Evolutionary conservation across 1,140 invertebrate species (phyloP), one percentile per base, ranked within the genome.

Genomic region (Bombus superbus): DNA sequence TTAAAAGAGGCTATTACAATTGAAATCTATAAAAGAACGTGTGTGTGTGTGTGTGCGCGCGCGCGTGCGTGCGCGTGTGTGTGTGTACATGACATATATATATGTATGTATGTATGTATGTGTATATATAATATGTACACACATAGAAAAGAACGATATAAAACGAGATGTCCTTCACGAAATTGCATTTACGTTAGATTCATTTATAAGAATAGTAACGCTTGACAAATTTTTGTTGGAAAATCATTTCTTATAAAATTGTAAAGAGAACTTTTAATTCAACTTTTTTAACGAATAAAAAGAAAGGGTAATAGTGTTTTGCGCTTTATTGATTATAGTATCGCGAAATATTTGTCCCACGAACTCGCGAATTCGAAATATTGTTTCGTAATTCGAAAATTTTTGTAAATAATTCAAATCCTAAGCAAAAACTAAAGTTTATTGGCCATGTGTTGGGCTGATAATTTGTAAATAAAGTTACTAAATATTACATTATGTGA

Each of bases 381-480:
- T 86, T 73, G 87, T 88, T 92, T 83, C 83, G 47, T 90, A 86
- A 89, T 84, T 83, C 59, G 62, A 85, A 89, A 87, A 81, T 86
- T 88, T 88, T 88, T 92, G 91, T 92, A 92, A 88, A 92, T 92
- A 92, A 85, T 83, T 88, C 64, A 85, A 88, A 82, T 82, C 75
- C 74, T 77, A 66, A 84, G 85, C 73, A 86, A 82, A 84, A 62
- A 13, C 81, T 87, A 85, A 91, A 88, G 64, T 90, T 91, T 89
- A 86, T 92, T 88, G 83, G 86, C 82, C 83, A 78, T 86, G 73
- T 79, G 89, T 73, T 76, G 86, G 75, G 68, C 78, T 75, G 83
- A 89, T 92, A 74, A 89, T 87, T 90, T 93, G 92, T 93, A 93
- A 93, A 93, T 92, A 93, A 92, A 93, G 85, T 91, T 92, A 92